phyloP scores from a whole-genome alignment of 2,888 invertebrate species.

The Itoplectis maculator region DNA sequence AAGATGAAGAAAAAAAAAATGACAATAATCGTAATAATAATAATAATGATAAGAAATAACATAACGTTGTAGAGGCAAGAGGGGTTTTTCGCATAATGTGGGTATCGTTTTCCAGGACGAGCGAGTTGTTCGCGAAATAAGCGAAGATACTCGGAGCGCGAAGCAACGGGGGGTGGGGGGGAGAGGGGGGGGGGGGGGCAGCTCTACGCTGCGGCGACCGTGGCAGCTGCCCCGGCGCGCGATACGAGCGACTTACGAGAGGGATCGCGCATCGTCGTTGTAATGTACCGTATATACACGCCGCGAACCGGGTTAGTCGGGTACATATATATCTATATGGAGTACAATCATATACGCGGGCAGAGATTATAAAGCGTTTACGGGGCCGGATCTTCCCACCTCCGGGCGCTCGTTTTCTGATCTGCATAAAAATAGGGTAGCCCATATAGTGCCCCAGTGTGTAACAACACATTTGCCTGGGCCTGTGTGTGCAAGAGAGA shows the following conservation, averaged over 20 bases:
- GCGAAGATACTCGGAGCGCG: constrained; percentile 69
- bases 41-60: constrained; percentile 18
- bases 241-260: constrained; percentile 67
- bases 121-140: constrained; percentile 62
- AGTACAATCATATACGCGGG: constrained; percentile 67
- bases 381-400: constrained; percentile 80
- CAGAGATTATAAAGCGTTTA: constrained; percentile 83
- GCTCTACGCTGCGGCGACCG: no score
- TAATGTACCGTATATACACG: constrained; percentile 15
- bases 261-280: constrained; percentile 62
- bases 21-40: no score
- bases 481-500: constrained; percentile 29
- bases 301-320: neutral
- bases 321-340: no score
- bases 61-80: constrained; percentile 45
- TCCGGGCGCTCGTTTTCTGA: constrained; percentile 80
- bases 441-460: constrained; percentile 48
- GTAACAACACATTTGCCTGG: constrained; percentile 13
- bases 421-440: constrained; percentile 83
- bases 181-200: constrained; percentile 47
- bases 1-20: no score
- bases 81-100: constrained; percentile 56
- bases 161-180: constrained; percentile 56
- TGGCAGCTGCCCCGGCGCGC: constrained; percentile 80
- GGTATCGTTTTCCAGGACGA: constrained; percentile 54